Base-by-base conservation (phyloP, 2,113 vertebrate genomes). In the Trogon surrucura region DNA sequence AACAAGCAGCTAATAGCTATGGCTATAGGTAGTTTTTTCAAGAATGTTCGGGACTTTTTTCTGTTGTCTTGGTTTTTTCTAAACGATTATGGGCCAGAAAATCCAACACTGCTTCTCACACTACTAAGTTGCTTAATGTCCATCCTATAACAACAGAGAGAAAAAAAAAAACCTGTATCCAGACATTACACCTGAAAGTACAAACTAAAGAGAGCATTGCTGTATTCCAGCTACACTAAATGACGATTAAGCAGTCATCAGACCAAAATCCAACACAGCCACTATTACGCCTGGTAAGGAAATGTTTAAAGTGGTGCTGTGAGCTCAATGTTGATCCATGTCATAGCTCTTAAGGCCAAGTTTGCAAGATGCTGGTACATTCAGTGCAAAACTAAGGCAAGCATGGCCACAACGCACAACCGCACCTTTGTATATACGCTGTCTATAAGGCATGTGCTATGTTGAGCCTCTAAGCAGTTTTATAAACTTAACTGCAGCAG, bases 131-230 rank as follows among this genome's bases (percentile, higher is more conserved):
- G 11, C 19, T 89, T 79, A 41, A 27, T n/a, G 9, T n/a, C 32
- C 57, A 56, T 15, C 30, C n/a, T 50, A 48, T 23, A 47, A 62
- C 18, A 89, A 41, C 2, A 6, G 32, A 41, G 36, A 26, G 13
- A 0, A 41, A 66, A 73, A 48, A 48, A 66, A 64, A 2, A 0
- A 0, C 10, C 65, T 45, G 7, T 20, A 32, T 71, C 20, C 60
- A 70, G 50, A 61, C 6, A 30, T 29, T 38, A 44, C 4, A 1
- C 45, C 77, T 78, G 50, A 87, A 86, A 89, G 70, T 29, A 61
- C 22, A 29, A 56, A 91, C 10, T 64, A 60, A 72, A 91, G 57
- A 61, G 13, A 66, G 26, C 23, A 57, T 29, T 2, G 1, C 30
- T 62, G 16, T 47, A 62, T 81, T 74, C 47, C 64, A 74, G 10